Base-by-base conservation (phyloP, 2,888 invertebrate species). In the Euzetes globulus region DNA sequence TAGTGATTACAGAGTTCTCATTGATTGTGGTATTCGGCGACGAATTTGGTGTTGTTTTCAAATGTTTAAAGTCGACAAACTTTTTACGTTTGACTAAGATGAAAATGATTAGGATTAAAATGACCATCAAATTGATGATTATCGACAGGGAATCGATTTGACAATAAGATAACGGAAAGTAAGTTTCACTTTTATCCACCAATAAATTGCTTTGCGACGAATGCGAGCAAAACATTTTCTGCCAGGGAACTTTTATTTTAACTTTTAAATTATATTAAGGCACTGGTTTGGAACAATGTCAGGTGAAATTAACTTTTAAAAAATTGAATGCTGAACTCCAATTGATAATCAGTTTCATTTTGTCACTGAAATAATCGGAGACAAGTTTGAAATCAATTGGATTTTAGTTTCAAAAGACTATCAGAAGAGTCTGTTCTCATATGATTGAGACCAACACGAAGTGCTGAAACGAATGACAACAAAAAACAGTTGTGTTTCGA, bases 221-320 rank as follows among this genome's bases (percentile, higher is more conserved):
- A 25, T 25, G 47, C 25, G 45, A 25, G 17, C 70, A 70, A 70
- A 45, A 70, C 70, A 70, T 70, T 58, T 58, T 58, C 27, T n/a
- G n/a, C n/a, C n/a, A n/a, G n/a, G n/a, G n/a, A n/a, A n/a, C n/a
- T n/a, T n/a, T n/a, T n/a, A n/a, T n/a, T n/a, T n/a, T n/a, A n/a
- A n/a, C n/a, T n/a, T n/a, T n/a, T n/a, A n/a, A n/a, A n/a, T n/a
- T n/a, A n/a, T n/a, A n/a, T n/a, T n/a, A n/a, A n/a, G n/a, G n/a
- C n/a, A n/a, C n/a, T n/a, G n/a, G n/a, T n/a, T n/a, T n/a, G n/a
- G n/a, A n/a, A n/a, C n/a, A 41, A 41, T 41, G 41, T 41, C 41
- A 41, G 13, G 7, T 13, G 41, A 41, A 41, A 13, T 41, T 4
- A 11, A 41, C 9, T 41, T 41, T 41, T 4, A 6, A 33, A 9